Evolutionary conservation across 2,888 invertebrate species (phyloP).

Genomic region (Osedax fenrisi): DNA sequence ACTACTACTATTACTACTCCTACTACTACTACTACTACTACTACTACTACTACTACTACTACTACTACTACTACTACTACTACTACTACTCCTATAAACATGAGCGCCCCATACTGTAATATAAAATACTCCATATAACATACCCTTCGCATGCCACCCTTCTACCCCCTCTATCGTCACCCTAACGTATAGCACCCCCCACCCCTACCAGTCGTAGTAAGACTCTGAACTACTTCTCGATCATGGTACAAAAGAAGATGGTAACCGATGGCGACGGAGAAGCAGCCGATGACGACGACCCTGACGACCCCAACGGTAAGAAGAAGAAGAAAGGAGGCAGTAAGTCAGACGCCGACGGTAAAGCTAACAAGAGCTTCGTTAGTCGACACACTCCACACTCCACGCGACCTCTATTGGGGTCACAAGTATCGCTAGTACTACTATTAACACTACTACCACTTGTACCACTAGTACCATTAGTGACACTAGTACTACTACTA

Average conservation of each 20-base stretch:
- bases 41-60: conserved; percentile 2
- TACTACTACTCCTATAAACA: background rate
- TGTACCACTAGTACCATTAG: too few species aligned
- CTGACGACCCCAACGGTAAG: conserved; percentile 41
- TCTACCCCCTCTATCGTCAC: background rate
- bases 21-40: conserved; percentile 2
- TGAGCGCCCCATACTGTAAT: too few species aligned
- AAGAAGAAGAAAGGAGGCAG: conserved; percentile 38
- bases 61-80: background rate
- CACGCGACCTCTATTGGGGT: too few species aligned
- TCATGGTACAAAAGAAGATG: conserved; percentile 78
- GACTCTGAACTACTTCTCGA: conserved; percentile 83
- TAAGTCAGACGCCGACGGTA: conserved; percentile 31
- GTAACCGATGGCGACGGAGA: conserved; percentile 63
- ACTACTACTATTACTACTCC: background rate
- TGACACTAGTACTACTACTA: too few species aligned
- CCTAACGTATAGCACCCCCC: background rate
- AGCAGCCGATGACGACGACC: conserved; percentile 37
- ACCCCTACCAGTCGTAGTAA: conserved; percentile 65
- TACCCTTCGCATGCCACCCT: too few species aligned
- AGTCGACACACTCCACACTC: too few species aligned
- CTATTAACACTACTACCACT: too few species aligned
- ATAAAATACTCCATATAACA: too few species aligned
- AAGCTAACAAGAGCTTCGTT: conserved; percentile 35
- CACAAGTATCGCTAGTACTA: too few species aligned